These are phyloP conservation scores for Dryococelus australis DNA, from an alignment of 2,888 invertebrate genomes.

Conservation along the genomic window DNA sequence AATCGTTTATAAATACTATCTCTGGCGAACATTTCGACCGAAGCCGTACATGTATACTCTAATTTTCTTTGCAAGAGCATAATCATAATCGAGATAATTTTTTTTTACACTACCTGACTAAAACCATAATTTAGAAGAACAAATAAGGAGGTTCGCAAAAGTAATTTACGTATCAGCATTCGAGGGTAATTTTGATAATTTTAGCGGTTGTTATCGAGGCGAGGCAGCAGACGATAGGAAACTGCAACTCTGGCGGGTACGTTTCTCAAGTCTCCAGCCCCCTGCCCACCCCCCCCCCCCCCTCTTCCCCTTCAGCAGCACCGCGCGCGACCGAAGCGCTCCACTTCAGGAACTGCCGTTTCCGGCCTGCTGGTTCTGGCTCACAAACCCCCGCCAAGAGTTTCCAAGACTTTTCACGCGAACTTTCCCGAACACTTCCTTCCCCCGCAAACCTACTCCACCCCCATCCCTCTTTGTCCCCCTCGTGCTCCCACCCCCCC, in stretches of 20 bases:
- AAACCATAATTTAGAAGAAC: too few relatives aligned
- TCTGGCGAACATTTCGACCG: too few relatives aligned
- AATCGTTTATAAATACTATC: too few relatives aligned
- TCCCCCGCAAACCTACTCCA: background rate
- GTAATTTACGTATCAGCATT: background rate
- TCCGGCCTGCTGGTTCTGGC: slow-evolving; percentile 9
- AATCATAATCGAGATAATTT: too few relatives aligned
- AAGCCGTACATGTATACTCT: too few relatives aligned
- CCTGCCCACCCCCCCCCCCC: background rate
- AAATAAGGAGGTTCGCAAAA: background rate
- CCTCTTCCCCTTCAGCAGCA: background rate
- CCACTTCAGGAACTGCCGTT: slow-evolving; percentile 11
- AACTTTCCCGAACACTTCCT: slow-evolving; percentile 8
- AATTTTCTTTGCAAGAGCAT: too few relatives aligned
- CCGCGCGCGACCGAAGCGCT: background rate
- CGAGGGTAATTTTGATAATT: background rate
- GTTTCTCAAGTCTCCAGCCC: background rate
- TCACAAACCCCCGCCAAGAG: background rate
- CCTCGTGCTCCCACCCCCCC: too few relatives aligned
- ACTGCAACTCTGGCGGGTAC: background rate
- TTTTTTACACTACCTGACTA: too few relatives aligned
- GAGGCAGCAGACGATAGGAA: slow-evolving; percentile 4
- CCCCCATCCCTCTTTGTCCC: too few relatives aligned
- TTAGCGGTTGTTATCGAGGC: background rate
- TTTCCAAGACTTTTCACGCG: slow-evolving; percentile 9